Percentiles rank a stretch among this genome's conserved stretches.
phyloP scores from a whole-genome alignment of 1,140 invertebrate species.

The Eueides isabella region DNA sequence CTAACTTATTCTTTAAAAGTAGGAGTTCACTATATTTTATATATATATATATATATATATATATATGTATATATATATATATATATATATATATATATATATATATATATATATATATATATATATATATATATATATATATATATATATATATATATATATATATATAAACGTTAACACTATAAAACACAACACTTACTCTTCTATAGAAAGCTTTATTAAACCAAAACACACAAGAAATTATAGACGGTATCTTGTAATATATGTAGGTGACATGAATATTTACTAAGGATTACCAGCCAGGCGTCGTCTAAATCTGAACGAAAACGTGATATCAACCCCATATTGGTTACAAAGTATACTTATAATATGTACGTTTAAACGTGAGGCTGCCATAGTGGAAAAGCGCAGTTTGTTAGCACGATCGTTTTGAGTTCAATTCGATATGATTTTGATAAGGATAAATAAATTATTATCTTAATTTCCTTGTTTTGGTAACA shows the following conservation, averaged over 20 bases:
- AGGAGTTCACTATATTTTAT: too few relatives aligned
- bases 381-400: not conserved
- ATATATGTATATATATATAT: too few relatives aligned
- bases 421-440: not conserved
- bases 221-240: not conserved
- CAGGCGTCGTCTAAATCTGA: conserved; percentile 1
- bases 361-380: not conserved
- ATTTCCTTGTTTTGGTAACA: not conserved
- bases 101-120: too few relatives aligned
- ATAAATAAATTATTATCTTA: not conserved
- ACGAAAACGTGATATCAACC: not conserved
- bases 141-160: too few relatives aligned
- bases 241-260: not conserved
- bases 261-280: conserved; percentile 9
- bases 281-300: conserved; percentile 5
- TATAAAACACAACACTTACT: not conserved
- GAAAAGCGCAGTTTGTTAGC: too few relatives aligned
- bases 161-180: too few relatives aligned
- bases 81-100: too few relatives aligned
- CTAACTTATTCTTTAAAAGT: too few relatives aligned
- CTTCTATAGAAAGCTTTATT: not conserved
- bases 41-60: too few relatives aligned
- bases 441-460: not conserved
- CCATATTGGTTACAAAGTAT: not conserved
- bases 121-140: too few relatives aligned